Evolutionary conservation across 2,113 vertebrate genomes (phyloP).

Genomic region (Chloropsis cyanopogon): DNA sequence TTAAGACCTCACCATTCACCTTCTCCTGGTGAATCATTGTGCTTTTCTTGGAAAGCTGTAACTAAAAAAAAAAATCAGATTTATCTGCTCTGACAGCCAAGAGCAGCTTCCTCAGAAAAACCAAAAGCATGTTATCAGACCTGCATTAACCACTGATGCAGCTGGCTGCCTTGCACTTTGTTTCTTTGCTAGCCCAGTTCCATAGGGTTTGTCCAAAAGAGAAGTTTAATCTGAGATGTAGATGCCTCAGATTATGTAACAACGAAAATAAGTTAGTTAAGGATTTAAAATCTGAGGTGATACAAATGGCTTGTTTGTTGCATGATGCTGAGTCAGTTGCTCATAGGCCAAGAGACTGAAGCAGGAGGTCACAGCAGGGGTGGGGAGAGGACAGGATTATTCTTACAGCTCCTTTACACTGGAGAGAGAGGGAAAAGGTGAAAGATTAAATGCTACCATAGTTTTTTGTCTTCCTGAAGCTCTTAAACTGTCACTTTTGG

Average conservation of each 20-base stretch:
- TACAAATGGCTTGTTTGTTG: background rate
- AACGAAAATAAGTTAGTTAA: background rate
- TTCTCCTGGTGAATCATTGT: background rate
- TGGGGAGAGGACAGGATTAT: background rate
- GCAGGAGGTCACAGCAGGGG: accelerated
- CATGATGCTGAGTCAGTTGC: background rate
- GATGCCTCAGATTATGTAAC: background rate
- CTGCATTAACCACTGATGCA: background rate
- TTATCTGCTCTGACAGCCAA: background rate
- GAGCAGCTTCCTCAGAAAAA: background rate
- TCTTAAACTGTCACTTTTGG: background rate
- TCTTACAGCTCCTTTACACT: background rate
- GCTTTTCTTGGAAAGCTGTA: background rate
- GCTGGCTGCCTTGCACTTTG: background rate
- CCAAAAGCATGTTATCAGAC: accelerated
- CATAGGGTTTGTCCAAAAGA: background rate
- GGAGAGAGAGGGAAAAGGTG: background rate
- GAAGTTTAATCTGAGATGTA: background rate
- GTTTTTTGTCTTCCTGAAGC: background rate
- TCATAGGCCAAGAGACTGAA: background rate
- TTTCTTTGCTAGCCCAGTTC: background rate
- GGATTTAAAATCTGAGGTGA: background rate
- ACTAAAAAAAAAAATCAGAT: background rate
- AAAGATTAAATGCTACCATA: background rate
- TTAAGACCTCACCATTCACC: background rate